phyloP scores from a whole-genome alignment of 2,113 vertebrate species.

The Sprattus sprattus region DNA sequence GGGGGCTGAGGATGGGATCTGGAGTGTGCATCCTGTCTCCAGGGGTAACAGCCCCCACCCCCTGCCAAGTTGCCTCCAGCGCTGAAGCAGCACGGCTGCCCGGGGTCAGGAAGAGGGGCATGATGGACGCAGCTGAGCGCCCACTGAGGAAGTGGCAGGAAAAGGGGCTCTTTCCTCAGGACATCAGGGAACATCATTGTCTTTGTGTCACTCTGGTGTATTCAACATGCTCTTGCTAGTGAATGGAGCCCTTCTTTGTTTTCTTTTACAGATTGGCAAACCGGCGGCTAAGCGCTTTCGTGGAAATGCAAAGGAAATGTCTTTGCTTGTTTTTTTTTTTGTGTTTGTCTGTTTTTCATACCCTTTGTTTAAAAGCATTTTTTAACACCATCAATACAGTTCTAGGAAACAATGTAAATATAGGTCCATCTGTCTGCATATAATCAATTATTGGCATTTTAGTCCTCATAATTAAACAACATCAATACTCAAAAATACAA shows the following conservation, averaged over 20 bases:
- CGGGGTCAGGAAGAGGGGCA: slow-evolving; percentile 85
- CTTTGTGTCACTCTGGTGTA: slow-evolving; percentile 72
- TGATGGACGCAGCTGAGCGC: slow-evolving; percentile 90
- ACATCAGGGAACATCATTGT: slow-evolving; percentile 86
- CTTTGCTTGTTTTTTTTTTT: background rate
- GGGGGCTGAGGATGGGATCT: background rate
- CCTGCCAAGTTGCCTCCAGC: slow-evolving; percentile 66
- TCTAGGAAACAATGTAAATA: background rate
- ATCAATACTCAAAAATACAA: background rate
- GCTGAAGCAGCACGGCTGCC: slow-evolving; percentile 78
- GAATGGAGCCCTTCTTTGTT: background rate
- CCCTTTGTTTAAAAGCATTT: background rate
- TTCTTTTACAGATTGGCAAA: background rate
- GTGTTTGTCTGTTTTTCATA: background rate
- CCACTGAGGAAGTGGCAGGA: slow-evolving; percentile 81
- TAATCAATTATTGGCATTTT: background rate
- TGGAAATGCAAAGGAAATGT: background rate
- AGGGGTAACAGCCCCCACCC: slow-evolving; percentile 66
- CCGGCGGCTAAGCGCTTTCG: background rate
- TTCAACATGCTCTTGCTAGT: background rate
- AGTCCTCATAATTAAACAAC: background rate
- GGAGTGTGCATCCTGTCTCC: slow-evolving; percentile 61
- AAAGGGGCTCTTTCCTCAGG: slow-evolving; percentile 68
- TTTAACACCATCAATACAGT: background rate
- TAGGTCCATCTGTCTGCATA: background rate